Base-by-base conservation (phyloP, 2,113 vertebrate genomes). In the Menura novaehollandiae region DNA sequence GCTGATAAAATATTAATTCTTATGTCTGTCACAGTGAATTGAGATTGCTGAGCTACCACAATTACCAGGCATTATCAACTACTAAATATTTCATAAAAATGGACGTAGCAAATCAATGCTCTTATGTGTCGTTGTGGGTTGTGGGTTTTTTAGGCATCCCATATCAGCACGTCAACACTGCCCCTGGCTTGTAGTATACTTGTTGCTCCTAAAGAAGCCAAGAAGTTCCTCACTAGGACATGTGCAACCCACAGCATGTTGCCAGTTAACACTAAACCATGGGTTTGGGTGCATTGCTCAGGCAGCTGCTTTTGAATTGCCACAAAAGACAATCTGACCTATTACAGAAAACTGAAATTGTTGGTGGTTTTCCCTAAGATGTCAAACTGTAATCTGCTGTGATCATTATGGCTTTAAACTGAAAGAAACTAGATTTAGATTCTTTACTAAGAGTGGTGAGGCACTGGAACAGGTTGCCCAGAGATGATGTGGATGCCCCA, bases 1-100 rank as follows among this genome's bases (percentile, higher is more conserved):
- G 41, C 10, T 46, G 30, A 49, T 88, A 89, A 94, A 93, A 88
- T 94, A 96, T 78, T 97, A 67, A 86, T 60, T 69, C 39, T 85
- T 60, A 68, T 77, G 39, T 79, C 41, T 82, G 44, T 46, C 74
- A 79, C 16, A 90, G 75, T 39, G 81, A 85, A 81, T 67, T 91
- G 82, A 49, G 82, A 18, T 55, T 91, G 46, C 64, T 78, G 83
- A 87, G 43, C 52, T 80, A 30, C 37, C 33, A 60, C 59, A 24
- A 17, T 89, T 77, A 59, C 10, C 22, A 82, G 17, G 17, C 71
- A 77, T 51, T 90, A 90, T 49, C 46, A 85, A 10, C 39, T 66
- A 18, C 55, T 93, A 71, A 91, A 85, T 85, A 62, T 83, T 91
- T 93, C 16, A 89, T 90, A 1, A 58, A 87, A 94, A 94, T 58